Conservation (phyloP, 2,888 invertebrate genomes). For the Calephelis perditalis region DNA sequence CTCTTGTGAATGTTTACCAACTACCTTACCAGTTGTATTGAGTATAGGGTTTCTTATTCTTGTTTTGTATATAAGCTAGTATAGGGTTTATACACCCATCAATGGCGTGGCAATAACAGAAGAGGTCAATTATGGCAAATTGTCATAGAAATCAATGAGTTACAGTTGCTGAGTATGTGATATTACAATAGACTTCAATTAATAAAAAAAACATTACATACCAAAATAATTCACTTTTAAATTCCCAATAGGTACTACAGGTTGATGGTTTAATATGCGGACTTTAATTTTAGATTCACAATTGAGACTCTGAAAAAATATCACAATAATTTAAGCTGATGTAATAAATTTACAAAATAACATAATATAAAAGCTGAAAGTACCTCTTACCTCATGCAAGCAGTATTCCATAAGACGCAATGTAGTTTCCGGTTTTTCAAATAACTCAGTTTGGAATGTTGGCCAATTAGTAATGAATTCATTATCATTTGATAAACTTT, state of each 20-base stretch:
- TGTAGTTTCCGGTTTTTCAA: slow-evolving; percentile 81
- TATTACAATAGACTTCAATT: slow-evolving; percentile 12
- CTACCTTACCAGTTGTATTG: no score
- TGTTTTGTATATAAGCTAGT: no score
- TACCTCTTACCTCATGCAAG: slow-evolving; percentile 82
- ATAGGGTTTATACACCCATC: no score
- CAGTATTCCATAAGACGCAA: slow-evolving; percentile 86
- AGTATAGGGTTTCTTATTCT: no score
- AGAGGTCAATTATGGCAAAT: no score
- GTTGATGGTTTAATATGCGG: slow-evolving; percentile 76
- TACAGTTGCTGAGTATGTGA: background rate
- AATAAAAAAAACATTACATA: slow-evolving; percentile 46
- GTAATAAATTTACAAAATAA: background rate
- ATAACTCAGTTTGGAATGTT: slow-evolving; percentile 81
- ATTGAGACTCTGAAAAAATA: slow-evolving; percentile 49
- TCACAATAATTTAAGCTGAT: background rate
- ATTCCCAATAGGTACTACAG: slow-evolving; percentile 81
- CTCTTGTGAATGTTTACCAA: no score
- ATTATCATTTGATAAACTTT: slow-evolving; percentile 72
- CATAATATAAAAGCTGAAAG: background rate
- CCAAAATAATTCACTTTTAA: slow-evolving; percentile 86
- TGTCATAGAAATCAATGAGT: no score
- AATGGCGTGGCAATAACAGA: no score
- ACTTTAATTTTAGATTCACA: slow-evolving; percentile 63
- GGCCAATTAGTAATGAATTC: slow-evolving; percentile 80